Base-by-base conservation (phyloP, 2,113 vertebrate species). In the Actenoides lindsayi region DNA sequence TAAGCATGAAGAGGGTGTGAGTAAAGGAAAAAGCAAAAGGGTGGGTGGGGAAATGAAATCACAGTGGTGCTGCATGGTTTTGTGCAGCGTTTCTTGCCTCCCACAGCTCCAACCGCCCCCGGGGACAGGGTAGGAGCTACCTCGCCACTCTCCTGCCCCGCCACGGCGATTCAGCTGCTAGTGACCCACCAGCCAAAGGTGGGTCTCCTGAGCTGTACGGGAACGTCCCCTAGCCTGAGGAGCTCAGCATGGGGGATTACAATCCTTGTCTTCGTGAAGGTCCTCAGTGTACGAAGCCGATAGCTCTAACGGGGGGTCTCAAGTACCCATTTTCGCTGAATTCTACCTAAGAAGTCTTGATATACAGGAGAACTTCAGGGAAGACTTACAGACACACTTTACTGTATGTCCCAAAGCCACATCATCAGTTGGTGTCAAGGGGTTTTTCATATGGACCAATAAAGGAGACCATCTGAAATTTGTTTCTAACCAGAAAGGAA, bases 141-240 rank as follows among this genome's bases (percentile, higher is more conserved):
- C 8, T 35, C 37, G 14, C 37, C 21, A 51, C 54, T 35, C 46
- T 42, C 46, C 79, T 7, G 56, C 51, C 53, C 48, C 3, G 21
- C 4, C 25, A 0, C 4, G 37, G 57, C 57, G 8, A 16, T 84
- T 44, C 50, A 5, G 74, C 82, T n/a, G 63, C 13, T 10, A 54
- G 63, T 11, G 27, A 39, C 74, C 31, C 50, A 10, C 24, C 54
- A 31, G 70, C 75, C n/a, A 8, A 7, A n/a, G 37, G 56, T 4
- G 31, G 62, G 56, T 30, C 24, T 31, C 10, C 35, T 15, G 28
- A 6, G 46, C 27, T 2, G 10, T 3, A 6, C 6, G 14, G 39
- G 25, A 33, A 23, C 0, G 44, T 21, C n/a, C 14, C 20, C 24
- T 1, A 1, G 16, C 18, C 62, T 2, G 28, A n/a, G 31, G 37